Conservation (phyloP, 2,888 invertebrate species). For the Mantis religiosa region DNA sequence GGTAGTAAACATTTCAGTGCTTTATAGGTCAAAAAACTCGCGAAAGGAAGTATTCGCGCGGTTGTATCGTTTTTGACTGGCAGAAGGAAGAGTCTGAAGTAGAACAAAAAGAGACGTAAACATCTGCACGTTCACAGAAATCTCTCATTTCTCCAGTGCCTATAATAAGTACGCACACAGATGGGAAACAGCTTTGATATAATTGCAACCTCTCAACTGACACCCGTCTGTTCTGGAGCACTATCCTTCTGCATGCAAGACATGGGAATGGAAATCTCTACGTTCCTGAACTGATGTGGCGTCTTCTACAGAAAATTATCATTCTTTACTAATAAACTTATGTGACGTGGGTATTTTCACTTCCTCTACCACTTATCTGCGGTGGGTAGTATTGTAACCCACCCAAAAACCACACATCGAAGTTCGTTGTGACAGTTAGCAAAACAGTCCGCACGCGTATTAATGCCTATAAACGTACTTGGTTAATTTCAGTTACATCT, state of each 20-base stretch:
- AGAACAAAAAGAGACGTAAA: not conserved
- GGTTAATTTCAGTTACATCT: too few species aligned
- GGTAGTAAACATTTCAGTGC: not conserved
- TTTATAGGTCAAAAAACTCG: not conserved
- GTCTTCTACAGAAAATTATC: not conserved
- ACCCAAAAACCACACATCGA: too few species aligned
- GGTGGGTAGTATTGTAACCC: too few species aligned
- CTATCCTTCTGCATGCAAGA: not conserved
- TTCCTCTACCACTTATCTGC: too few species aligned
- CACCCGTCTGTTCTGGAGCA: not conserved
- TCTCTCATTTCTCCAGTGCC: not conserved
- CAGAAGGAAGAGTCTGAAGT: not conserved
- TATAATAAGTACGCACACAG: not conserved
- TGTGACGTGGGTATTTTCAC: not conserved
- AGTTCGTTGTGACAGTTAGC: too few species aligned
- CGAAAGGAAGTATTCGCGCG: not conserved
- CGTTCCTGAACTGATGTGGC: not conserved
- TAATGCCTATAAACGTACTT: too few species aligned
- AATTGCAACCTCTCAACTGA: not conserved
- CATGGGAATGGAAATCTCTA: not conserved
- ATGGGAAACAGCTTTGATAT: not conserved
- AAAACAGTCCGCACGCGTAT: too few species aligned
- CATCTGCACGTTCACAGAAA: not conserved
- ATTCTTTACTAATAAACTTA: not conserved
- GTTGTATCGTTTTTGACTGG: not conserved